A percentile compares a stretch with the other conserved stretches of the same genome.
Evolutionary conservation across 2,888 invertebrate species (phyloP).

Genomic region (Carterocephalus palaemon): DNA sequence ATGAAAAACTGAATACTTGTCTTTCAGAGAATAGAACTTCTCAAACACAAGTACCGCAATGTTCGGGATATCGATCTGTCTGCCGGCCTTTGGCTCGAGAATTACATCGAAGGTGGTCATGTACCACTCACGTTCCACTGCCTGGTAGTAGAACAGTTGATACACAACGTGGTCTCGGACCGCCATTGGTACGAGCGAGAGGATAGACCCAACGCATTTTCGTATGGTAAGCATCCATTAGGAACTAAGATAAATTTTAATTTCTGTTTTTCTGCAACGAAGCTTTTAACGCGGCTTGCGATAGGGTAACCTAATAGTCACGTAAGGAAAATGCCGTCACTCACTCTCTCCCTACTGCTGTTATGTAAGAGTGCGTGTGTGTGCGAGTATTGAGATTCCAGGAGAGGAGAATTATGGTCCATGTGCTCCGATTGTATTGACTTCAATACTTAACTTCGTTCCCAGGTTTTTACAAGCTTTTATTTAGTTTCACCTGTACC

Average conservation of each 20-base stretch:
- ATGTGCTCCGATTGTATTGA: too few species aligned
- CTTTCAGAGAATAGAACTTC: slow-evolving; percentile 48
- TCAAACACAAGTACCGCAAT: slow-evolving; percentile 59
- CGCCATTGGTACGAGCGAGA: slow-evolving; percentile 85
- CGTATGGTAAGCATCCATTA: slow-evolving; percentile 38
- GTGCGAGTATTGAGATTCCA: too few species aligned
- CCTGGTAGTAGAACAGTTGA: slow-evolving; percentile 91
- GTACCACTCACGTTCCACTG: slow-evolving; percentile 94
- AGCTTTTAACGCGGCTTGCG: background rate
- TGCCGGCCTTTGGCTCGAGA: slow-evolving; percentile 91
- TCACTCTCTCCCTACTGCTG: too few species aligned
- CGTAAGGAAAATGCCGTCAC: too few species aligned
- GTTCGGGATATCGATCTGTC: slow-evolving; percentile 92
- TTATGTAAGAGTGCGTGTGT: too few species aligned
- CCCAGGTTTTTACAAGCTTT: too few species aligned
- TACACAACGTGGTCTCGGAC: slow-evolving; percentile 87
- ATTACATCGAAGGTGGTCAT: slow-evolving; percentile 86
- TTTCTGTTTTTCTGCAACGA: too few species aligned
- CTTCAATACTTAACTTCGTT: too few species aligned
- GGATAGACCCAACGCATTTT: slow-evolving; percentile 52
- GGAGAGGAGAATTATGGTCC: too few species aligned
- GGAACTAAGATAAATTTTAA: background rate
- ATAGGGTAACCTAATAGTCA: too few species aligned
- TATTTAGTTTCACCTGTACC: too few species aligned
- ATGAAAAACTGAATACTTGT: too few species aligned